Evolutionary conservation across 2,797 vertebrate species (phyloP), one percentile per base, ranked within the genome.

Genomic region (Notolepis coatsorum): DNA sequence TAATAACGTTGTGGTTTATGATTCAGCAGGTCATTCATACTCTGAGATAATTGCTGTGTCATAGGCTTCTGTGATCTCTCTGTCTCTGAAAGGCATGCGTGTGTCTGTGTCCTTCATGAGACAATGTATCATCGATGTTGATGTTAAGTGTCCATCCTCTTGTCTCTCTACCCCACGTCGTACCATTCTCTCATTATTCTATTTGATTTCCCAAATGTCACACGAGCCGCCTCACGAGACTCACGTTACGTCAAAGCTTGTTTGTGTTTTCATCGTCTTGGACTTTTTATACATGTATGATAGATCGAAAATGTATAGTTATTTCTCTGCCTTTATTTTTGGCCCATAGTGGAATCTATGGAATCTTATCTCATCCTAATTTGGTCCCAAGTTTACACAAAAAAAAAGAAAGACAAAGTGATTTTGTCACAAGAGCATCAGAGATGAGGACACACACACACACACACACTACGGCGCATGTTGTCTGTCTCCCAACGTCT

Each of bases 1-100:
- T 89, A n/a, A n/a, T n/a, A n/a, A n/a, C n/a, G 79, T 81, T 88
- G 62, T 85, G 68, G 62, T 90, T 89, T 88, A 56, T 86, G 75
- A 87, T 84, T 79, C 88, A 88, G 87, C 87, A 84, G 84, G 88
- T 65, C 33, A 60, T 79, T 86, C 81, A 85, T 85, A 77, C 75
- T 86, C 39, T 41, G 3, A 35, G 50, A 35, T 41, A 62, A n/a
- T 85, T 68, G 74, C 68, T 86, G 78, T 89, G 82, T 81, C 70
- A 80, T n/a, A n/a, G 82, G 75, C 72, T 63, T 27, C 52, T 81
- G 81, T 80, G 65, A 45, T 71, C 72, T 76, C 27, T 17, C 24
- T 85, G 73, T 82, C 65, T 55, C 18, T 49, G 46, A 35, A 53
- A 68, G 73, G 75, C 8, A 15, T n/a, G 15, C 9, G 3, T 2